A percentile compares a stretch with the other conserved stretches of the same genome.
phyloP scores from a whole-genome alignment of 2,888 invertebrate species.

The Silvanus unidentatus region DNA sequence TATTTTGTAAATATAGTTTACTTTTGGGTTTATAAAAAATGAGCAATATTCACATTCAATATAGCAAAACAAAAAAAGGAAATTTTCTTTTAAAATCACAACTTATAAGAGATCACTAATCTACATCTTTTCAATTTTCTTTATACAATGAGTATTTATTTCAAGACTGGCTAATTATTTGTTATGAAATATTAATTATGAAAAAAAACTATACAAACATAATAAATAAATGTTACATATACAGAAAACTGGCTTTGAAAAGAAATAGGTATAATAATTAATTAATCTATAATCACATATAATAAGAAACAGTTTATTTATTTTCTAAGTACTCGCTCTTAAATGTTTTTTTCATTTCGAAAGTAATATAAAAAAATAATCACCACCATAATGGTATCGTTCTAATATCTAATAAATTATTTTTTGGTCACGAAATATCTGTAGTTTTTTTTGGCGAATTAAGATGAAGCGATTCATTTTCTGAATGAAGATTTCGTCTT shows the following conservation, averaged over 20 bases:
- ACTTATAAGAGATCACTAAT: slow-evolving; percentile 41
- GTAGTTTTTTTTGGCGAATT: slow-evolving; percentile 41
- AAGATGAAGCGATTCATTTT: slow-evolving; percentile 55
- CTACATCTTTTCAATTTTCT: slow-evolving; percentile 32
- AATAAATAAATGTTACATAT: slow-evolving; percentile 33
- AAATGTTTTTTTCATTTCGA: too few species aligned
- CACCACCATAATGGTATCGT: slow-evolving; percentile 46
- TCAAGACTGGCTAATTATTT: slow-evolving; percentile 38
- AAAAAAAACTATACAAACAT: slow-evolving; percentile 23
- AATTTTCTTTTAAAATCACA: slow-evolving; percentile 38
- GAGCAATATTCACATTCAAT: slow-evolving; percentile 39
- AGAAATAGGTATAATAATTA: slow-evolving; percentile 30
- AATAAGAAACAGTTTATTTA: slow-evolving; percentile 29
- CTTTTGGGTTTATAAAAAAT: slow-evolving; percentile 28
- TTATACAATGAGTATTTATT: slow-evolving; percentile 41
- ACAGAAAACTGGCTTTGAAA: slow-evolving; percentile 40
- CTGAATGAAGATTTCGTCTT: slow-evolving; percentile 70
- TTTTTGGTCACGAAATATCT: slow-evolving; percentile 44
- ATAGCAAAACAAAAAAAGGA: too few species aligned
- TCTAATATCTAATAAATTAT: slow-evolving; percentile 37
- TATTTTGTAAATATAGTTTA: slow-evolving; percentile 5
- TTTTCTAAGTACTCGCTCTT: slow-evolving; percentile 6
- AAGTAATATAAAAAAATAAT: slow-evolving; percentile 29
- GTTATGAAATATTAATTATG: slow-evolving; percentile 21
- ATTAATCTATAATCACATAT: slow-evolving; percentile 44